Base-by-base conservation (phyloP, 2,888 invertebrate genomes). In the Melinopterus prodromus region DNA sequence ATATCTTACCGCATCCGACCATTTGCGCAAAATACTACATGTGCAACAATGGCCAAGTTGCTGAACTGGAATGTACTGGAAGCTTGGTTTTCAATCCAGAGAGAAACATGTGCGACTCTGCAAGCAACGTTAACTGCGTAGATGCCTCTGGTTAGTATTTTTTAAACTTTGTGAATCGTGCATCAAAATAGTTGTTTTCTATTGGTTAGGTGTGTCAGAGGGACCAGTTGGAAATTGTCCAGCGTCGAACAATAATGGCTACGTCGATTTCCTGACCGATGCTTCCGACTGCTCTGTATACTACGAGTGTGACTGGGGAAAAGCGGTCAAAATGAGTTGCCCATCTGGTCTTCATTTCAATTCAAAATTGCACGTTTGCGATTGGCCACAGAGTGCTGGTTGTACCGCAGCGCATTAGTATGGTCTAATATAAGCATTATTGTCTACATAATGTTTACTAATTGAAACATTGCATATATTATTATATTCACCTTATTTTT, bases 301-400 rank as follows among this genome's bases (percentile, higher is more conserved):
- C 36, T 74, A 74, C 35, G 9, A 35, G 36, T 74, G 74, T 36
- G 36, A 74, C 35, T 74, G 74, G 74, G 74, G 74, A 7, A 26
- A 35, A 74, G n/a, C n/a, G 12, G 35, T 74, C n/a, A 36, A 36
- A 35, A 74, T 74, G 74, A 26, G 12, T 26, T 74, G 74, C 74
- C 16, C 26, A 12, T 14, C 74, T 35, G 74, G 36, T 35, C 37
- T 74, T n/a, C 37, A 74, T 36, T 74, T 74, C 35, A 74, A 74
- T 35, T n/a, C 36, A 0, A 36, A 26, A 36, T n/a, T 26, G n/a
- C 16, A 74, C 15, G 74, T 74, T 3, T 74, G 74, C 12, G 74
- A 74, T 74, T 74, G 35, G 6, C 74, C 74, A 26, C 5, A 35
- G 6, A 7, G 14, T 2, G 71, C 35, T 16, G 71, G 35, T 9